Evolutionary conservation across 2,888 invertebrate genomes (phyloP).

Genomic region (Yponomeuta plumbellus): DNA sequence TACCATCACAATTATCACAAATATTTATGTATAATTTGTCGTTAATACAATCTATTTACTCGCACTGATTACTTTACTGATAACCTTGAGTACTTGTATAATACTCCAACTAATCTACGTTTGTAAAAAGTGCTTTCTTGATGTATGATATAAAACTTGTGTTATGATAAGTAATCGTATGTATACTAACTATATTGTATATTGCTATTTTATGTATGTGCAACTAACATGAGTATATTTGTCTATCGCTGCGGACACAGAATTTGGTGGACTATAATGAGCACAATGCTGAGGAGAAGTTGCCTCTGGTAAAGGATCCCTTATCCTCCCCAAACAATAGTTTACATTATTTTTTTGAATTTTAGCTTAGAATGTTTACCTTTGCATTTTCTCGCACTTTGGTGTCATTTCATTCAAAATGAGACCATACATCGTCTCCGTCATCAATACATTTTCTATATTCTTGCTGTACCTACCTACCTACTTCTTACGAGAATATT

Average conservation of each 20-base stretch:
- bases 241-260: conserved; percentile 75
- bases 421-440: too few species aligned
- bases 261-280: conserved; percentile 93
- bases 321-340: conserved; percentile 55
- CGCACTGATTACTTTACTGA: background rate
- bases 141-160: conserved; percentile 18
- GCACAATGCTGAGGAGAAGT: conserved; percentile 91
- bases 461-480: too few species aligned
- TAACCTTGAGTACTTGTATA: background rate
- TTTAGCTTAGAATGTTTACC: conserved; percentile 41
- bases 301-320: conserved; percentile 88
- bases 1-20: background rate
- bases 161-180: background rate
- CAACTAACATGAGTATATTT: conserved; percentile 58
- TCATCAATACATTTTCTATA: too few species aligned
- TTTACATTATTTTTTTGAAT: conserved; percentile 48
- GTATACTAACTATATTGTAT: background rate
- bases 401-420: conserved; percentile 26
- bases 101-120: background rate
- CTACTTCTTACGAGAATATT: background rate
- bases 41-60: background rate
- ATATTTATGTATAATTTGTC: conserved; percentile 1
- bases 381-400: conserved; percentile 27
- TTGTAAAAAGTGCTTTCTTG: conserved; percentile 25
- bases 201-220: conserved; percentile 12